A percentile compares a stretch with the other conserved stretches of the same genome.
Conservation (phyloP, 2,888 invertebrate species). For the Meganola albula region DNA sequence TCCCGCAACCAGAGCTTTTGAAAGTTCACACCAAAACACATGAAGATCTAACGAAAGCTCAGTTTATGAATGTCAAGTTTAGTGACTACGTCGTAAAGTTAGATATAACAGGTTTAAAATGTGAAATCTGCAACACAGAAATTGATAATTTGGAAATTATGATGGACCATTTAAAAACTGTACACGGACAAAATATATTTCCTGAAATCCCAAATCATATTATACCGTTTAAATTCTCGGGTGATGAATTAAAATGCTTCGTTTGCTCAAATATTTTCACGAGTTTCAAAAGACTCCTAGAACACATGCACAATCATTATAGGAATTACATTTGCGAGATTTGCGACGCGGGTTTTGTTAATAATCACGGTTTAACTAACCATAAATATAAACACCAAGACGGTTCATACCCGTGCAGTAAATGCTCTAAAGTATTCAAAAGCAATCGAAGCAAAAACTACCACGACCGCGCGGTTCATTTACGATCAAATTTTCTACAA, state of each 20-base stretch:
- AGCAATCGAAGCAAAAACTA: slow-evolving; percentile 46
- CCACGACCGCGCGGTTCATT: slow-evolving; percentile 42
- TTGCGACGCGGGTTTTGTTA: slow-evolving; percentile 36
- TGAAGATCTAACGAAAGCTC: slow-evolving; percentile 26
- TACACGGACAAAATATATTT: slow-evolving; percentile 28
- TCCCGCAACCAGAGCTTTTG: slow-evolving; percentile 31
- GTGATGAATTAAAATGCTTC: slow-evolving; percentile 18
- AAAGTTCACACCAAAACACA: slow-evolving; percentile 37
- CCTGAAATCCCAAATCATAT: slow-evolving; percentile 37
- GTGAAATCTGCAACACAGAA: slow-evolving; percentile 18
- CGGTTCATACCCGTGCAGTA: slow-evolving; percentile 40
- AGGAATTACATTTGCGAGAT: slow-evolving; percentile 37
- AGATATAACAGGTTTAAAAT: slow-evolving; percentile 36
- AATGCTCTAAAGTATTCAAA: slow-evolving; percentile 53
- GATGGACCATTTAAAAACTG: slow-evolving; percentile 22
- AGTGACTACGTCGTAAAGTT: slow-evolving; percentile 41
- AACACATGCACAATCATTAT: slow-evolving; percentile 46
- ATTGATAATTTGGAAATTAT: slow-evolving; percentile 25
- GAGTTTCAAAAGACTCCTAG: slow-evolving; percentile 21
- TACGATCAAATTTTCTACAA: slow-evolving; percentile 11
- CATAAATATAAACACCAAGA: slow-evolving; percentile 30
- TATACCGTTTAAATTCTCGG: slow-evolving; percentile 41
- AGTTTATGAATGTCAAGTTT: slow-evolving; percentile 38
- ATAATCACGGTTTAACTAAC: slow-evolving; percentile 25
- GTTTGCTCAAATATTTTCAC: slow-evolving; percentile 16